Percentiles rank a stretch among this genome's conserved stretches.
phyloP scores from a whole-genome alignment of 2,797 vertebrate genomes.

The Pseudotriccus pelzelni region DNA sequence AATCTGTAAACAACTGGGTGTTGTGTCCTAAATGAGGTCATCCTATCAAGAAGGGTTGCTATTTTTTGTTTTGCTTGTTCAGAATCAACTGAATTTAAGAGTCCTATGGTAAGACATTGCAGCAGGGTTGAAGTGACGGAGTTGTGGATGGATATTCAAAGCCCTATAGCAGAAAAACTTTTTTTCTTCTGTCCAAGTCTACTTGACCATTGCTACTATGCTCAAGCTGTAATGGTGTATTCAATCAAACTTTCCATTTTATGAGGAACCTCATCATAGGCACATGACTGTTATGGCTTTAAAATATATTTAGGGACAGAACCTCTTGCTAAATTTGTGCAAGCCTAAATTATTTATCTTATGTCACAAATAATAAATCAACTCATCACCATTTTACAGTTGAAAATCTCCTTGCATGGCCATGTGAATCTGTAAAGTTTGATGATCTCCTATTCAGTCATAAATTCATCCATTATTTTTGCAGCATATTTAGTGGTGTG shows the following conservation, averaged over 20 bases:
- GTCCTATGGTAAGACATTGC: neutral
- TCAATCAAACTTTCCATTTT: slow-evolving; percentile 9
- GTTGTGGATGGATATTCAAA: neutral
- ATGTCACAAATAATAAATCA: slow-evolving; percentile 63
- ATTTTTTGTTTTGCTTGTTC: neutral
- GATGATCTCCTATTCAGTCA: slow-evolving; percentile 7
- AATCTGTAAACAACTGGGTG: neutral
- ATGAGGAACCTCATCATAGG: neutral
- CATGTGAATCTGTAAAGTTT: neutral
- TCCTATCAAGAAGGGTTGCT: neutral
- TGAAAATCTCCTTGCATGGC: neutral
- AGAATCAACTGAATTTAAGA: neutral
- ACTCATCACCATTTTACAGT: slow-evolving; percentile 15
- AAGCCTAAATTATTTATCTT: slow-evolving; percentile 53
- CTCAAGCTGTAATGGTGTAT: neutral
- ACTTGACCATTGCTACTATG: neutral
- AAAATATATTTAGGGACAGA: slow-evolving; percentile 56
- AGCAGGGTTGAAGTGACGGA: neutral
- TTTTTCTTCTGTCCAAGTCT: neutral
- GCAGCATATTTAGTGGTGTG: neutral
- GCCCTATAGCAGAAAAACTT: neutral
- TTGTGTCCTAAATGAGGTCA: neutral
- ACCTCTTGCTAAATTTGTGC: slow-evolving; percentile 34
- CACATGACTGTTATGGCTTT: neutral
- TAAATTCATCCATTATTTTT: slow-evolving; percentile 6